A percentile compares a stretch with the other conserved stretches of the same genome.
phyloP scores from a whole-genome alignment of 1,140 invertebrate genomes.

The Oncopodura yosiiana region DNA sequence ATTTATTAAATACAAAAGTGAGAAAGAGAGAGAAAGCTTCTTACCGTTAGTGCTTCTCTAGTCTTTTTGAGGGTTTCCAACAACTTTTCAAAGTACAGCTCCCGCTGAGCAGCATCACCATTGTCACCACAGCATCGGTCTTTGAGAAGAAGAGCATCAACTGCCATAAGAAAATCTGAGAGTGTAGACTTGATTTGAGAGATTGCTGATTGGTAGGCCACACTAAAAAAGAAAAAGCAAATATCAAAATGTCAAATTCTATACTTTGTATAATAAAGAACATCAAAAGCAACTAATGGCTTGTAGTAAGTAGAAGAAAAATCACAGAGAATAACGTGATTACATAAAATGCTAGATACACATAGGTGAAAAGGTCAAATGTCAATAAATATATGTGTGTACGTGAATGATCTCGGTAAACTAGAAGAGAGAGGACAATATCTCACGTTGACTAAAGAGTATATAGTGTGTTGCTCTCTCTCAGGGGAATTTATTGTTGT shows the following conservation, averaged over 20 bases:
- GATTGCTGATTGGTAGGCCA: conserved; percentile 31
- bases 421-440: too few relatives aligned
- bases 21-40: too few relatives aligned
- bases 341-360: too few relatives aligned
- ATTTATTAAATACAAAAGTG: too few relatives aligned
- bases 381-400: too few relatives aligned
- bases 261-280: not conserved
- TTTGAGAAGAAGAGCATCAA: conserved; percentile 28
- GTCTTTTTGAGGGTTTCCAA: conserved; percentile 24
- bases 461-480: too few relatives aligned
- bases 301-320: not conserved
- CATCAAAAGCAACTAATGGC: not conserved
- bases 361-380: too few relatives aligned
- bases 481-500: too few relatives aligned
- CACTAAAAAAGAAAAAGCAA: conserved; percentile 15
- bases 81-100: conserved; percentile 32
- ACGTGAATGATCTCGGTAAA: too few relatives aligned
- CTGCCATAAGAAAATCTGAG: conserved; percentile 32
- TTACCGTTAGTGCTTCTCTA: conserved; percentile 30
- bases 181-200: conserved; percentile 31
- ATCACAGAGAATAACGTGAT: too few relatives aligned
- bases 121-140: conserved; percentile 11
- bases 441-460: too few relatives aligned
- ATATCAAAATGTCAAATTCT: too few relatives aligned
- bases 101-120: conserved; percentile 25